These are phyloP conservation scores for Heliconius cydno DNA, from an alignment of 2,888 invertebrate species.

Conservation along the genomic window DNA sequence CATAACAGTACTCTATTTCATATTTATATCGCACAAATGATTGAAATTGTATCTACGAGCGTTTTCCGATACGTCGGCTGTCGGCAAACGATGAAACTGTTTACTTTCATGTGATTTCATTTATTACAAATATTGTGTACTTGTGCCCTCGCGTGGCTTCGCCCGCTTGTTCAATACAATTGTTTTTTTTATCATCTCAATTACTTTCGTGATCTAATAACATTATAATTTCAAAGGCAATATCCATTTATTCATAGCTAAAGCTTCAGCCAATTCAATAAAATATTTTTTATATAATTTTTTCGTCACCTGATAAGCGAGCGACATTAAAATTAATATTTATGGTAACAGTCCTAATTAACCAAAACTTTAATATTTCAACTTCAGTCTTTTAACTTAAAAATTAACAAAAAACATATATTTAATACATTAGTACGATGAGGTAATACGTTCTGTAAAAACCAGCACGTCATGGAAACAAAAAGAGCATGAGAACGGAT, in stretches of 20 bases:
- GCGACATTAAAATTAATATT: too few species aligned
- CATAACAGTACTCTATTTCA: slow-evolving; percentile 27
- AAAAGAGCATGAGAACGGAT: not conserved
- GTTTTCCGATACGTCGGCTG: slow-evolving; percentile 24
- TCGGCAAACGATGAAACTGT: not conserved
- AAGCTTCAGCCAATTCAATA: too few species aligned
- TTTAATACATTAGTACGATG: not conserved
- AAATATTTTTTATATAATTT: too few species aligned
- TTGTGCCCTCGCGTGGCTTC: too few species aligned
- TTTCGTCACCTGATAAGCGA: too few species aligned
- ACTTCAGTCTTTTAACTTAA: not conserved
- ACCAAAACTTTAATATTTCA: not conserved
- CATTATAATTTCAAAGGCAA: too few species aligned
- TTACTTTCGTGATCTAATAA: too few species aligned
- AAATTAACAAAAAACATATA: not conserved
- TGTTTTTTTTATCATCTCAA: too few species aligned
- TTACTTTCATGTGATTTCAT: slow-evolving; percentile 13
- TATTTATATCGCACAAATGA: slow-evolving; percentile 23
- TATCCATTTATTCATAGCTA: too few species aligned
- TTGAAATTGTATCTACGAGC: slow-evolving; percentile 27
- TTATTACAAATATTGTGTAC: not conserved
- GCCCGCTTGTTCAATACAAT: too few species aligned
- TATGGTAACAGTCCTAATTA: not conserved
- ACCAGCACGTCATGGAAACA: not conserved
- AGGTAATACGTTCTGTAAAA: not conserved